Percentiles rank a stretch among this genome's conserved stretches.
phyloP scores from a whole-genome alignment of 2,113 vertebrate species.

The Siphamia tubifer region DNA sequence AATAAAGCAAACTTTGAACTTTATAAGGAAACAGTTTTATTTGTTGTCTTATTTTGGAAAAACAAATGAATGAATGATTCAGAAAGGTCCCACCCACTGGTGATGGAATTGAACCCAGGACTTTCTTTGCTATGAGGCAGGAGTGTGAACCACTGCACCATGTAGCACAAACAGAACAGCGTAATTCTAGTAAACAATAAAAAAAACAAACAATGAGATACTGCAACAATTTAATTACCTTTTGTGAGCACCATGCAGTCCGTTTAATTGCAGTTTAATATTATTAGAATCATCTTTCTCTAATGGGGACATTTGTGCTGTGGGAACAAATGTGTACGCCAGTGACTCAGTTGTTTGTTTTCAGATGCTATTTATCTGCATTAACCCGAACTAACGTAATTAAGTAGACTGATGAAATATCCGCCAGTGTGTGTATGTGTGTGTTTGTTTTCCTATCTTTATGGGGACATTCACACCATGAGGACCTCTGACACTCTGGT shows the following conservation, averaged over 20 bases:
- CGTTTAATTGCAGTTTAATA: conserved; percentile 25
- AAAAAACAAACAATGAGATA: conserved; percentile 14
- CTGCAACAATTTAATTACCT: background rate
- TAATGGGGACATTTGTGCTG: conserved; percentile 26
- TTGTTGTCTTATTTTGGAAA: too few relatives aligned
- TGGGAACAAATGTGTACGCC: conserved; percentile 14
- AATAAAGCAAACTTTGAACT: too few relatives aligned
- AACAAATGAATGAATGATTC: too few relatives aligned
- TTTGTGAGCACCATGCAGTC: background rate
- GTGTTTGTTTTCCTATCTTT: too few relatives aligned
- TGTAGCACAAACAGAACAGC: background rate
- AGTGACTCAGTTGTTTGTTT: conserved; percentile 29
- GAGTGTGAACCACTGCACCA: too few relatives aligned
- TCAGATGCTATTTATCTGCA: conserved; percentile 41
- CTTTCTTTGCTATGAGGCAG: too few relatives aligned
- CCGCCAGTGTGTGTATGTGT: too few relatives aligned
- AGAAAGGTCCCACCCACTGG: too few relatives aligned
- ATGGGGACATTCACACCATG: too few relatives aligned
- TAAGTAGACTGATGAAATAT: conserved; percentile 16
- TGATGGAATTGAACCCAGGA: too few relatives aligned
- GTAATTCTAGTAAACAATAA: background rate
- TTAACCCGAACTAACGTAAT: conserved; percentile 37
- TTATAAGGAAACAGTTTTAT: too few relatives aligned
- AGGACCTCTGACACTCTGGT: too few relatives aligned
- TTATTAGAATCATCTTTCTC: background rate